A percentile compares a stretch with the other conserved stretches of the same genome.
phyloP scores from a whole-genome alignment of 2,888 invertebrate genomes.

The Mythimna lalbum region DNA sequence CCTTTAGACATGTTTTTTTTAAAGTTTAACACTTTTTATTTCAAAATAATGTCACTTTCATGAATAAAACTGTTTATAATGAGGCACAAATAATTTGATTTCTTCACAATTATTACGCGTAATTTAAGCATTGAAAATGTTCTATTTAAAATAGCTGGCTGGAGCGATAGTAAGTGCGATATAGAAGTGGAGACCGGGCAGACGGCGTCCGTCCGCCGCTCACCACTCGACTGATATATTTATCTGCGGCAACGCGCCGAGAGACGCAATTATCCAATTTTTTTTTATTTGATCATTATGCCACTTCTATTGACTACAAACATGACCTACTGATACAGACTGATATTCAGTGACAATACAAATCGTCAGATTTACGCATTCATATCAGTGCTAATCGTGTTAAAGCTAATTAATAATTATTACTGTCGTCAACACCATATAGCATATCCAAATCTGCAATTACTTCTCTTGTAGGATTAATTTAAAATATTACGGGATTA shows the following conservation, averaged over 20 bases:
- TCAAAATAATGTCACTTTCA: conserved; percentile 24
- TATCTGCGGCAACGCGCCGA: conserved; percentile 42
- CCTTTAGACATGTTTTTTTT: conserved; percentile 74
- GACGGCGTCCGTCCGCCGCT: conserved; percentile 49
- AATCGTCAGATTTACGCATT: conserved; percentile 14
- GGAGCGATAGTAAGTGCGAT: conserved; percentile 13
- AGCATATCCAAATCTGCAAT: background rate
- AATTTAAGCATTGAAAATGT: conserved; percentile 1
- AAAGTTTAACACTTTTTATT: conserved; percentile 20
- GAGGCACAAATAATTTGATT: conserved; percentile 11
- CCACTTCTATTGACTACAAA: conserved; percentile 28
- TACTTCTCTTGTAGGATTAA: background rate
- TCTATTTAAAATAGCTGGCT: conserved; percentile 14
- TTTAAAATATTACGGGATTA: background rate
- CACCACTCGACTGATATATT: conserved; percentile 56
- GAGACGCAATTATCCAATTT: conserved; percentile 55
- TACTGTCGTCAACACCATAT: background rate
- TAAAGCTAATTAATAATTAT: conserved; percentile 8
- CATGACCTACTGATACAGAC: conserved; percentile 19
- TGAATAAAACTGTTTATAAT: conserved; percentile 10
- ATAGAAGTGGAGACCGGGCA: conserved; percentile 10
- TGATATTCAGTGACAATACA: conserved; percentile 17
- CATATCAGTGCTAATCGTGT: conserved; percentile 9
- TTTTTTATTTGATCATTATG: conserved; percentile 53
- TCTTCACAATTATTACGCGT: conserved; percentile 19